Conservation (phyloP, 2,113 vertebrate species). For the Gnathonemus longibarbis region DNA sequence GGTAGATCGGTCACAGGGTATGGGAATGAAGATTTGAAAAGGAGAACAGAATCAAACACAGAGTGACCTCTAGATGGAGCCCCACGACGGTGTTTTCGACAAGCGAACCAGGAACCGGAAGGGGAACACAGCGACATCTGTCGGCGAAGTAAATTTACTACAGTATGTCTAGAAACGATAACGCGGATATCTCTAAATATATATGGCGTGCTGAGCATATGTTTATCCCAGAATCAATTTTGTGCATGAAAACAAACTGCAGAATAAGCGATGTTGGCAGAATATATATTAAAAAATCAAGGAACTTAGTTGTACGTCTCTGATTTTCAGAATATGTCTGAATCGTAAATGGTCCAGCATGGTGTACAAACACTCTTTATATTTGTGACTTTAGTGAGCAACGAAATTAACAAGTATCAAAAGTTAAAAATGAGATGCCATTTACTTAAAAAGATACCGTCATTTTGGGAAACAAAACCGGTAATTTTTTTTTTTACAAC, state of each 20-base stretch:
- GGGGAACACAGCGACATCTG: background rate
- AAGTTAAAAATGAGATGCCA: background rate
- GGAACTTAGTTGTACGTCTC: background rate
- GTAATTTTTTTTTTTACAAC: background rate
- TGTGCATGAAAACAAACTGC: background rate
- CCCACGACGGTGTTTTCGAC: background rate
- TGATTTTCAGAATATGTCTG: background rate
- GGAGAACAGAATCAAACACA: background rate
- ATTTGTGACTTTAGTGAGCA: background rate
- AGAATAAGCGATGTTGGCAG: background rate
- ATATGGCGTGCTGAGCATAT: background rate
- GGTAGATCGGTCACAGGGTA: background rate
- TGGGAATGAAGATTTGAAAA: background rate
- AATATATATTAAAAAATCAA: background rate
- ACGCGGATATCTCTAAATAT: background rate
- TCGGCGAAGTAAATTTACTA: background rate
- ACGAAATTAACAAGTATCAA: background rate
- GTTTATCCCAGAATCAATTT: background rate
- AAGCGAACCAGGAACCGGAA: background rate
- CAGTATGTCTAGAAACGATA: background rate
- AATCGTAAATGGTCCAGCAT: background rate
- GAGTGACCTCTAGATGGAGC: constrained; percentile 15
- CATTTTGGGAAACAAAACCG: background rate
- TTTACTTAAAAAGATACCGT: background rate
- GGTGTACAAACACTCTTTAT: background rate